These are phyloP conservation scores for Pluvialis apricaria DNA, from an alignment of 2,113 vertebrate genomes.

Conservation along the genomic window DNA sequence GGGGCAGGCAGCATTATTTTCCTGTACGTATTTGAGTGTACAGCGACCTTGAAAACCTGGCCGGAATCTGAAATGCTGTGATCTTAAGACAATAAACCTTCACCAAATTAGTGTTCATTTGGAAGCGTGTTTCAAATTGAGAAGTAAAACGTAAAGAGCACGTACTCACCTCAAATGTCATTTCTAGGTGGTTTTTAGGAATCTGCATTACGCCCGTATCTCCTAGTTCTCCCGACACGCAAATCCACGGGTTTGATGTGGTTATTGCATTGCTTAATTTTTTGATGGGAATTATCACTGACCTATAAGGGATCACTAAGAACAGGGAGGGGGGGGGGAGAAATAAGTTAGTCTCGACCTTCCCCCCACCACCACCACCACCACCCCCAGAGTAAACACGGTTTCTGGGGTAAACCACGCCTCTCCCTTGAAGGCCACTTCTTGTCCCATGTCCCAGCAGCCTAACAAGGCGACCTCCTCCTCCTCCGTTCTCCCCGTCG, in stretches of 20 bases:
- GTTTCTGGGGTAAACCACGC: background rate
- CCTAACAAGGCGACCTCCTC: too few species aligned
- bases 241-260: slow-evolving; percentile 95
- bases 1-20: background rate
- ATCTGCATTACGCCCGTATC: slow-evolving; percentile 93
- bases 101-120: background rate
- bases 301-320: slow-evolving; percentile 91
- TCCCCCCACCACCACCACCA: accelerated
- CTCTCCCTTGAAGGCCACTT: background rate
- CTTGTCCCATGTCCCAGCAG: accelerated
- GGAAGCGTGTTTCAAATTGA: background rate
- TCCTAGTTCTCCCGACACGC: slow-evolving; percentile 93
- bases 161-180: slow-evolving; percentile 89
- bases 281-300: slow-evolving; percentile 94
- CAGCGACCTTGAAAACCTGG: background rate
- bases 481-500: background rate
- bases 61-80: background rate
- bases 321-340: background rate
- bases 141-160: background rate
- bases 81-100: background rate
- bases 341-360: background rate
- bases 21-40: background rate
- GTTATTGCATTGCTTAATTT: slow-evolving; percentile 96
- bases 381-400: background rate
- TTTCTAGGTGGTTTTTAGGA: slow-evolving; percentile 93